Base-by-base conservation (phyloP, 1,140 invertebrate species). In the Aphaenogaster floridana region DNA sequence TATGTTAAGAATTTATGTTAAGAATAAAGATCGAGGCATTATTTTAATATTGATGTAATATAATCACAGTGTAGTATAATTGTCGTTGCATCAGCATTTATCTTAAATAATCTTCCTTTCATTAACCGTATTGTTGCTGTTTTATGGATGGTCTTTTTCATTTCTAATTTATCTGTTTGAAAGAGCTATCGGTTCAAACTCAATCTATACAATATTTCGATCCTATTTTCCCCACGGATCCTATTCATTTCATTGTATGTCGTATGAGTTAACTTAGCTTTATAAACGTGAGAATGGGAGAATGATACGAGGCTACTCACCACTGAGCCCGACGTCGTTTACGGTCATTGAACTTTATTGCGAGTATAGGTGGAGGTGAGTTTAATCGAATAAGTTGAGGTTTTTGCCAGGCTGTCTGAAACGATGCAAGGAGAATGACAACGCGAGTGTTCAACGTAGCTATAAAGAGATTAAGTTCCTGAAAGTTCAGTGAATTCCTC, bases 351-450 rank as follows among this genome's bases (percentile, higher is more conserved):
- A 74, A 61, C 69, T 76, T 84, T 84, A 76, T 74, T 61, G 52
- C 54, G 68, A 61, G 28, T 74, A 50, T 83, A 74, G 39, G 50
- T 45, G 39, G 52, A 83, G 52, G 54, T 42, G 48, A 42, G 42
- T 61, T 84, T 74, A 84, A 84, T 84, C 42, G 80, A 84, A 84
- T 84, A 84, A 84, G 80, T 84, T 84, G 42, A 74, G 54, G 42
- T 72, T 83, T 84, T 84, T 84, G 69, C 34, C 34, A n/a, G 17
- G 28, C 57, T 48, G 42, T 48, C 69, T 42, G 69, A 84, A 84
- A 76, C 54, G 69, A 74, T 61, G 34, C 68, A 48, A 34, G 21
- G 54, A 63, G 45, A 84, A 84, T 84, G 66, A 83, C 66, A 72
- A 48, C 21, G 68, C 17, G 80, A 63, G 28, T 74, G 34, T 61